Conservation (phyloP, 1,140 invertebrate species). For the Dreissena polymorpha region DNA sequence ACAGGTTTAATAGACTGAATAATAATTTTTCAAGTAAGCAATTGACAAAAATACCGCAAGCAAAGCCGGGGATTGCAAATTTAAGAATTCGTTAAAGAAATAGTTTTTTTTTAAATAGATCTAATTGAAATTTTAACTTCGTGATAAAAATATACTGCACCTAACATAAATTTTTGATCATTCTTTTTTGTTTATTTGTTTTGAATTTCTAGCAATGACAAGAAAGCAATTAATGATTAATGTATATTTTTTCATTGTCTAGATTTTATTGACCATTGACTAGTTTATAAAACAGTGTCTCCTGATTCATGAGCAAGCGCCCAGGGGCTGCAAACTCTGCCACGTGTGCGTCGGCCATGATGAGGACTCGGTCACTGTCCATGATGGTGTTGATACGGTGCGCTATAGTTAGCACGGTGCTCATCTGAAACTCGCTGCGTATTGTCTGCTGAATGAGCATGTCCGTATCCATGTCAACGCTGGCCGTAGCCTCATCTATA, state of each 20-base stretch:
- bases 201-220: too few species aligned
- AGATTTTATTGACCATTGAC: conserved; percentile 60
- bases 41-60: too few species aligned
- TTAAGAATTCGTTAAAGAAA: too few species aligned
- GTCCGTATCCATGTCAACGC: conserved; percentile 93
- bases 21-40: too few species aligned
- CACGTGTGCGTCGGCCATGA: conserved; percentile 88
- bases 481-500: conserved; percentile 85
- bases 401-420: conserved; percentile 91
- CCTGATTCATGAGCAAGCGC: conserved; percentile 82
- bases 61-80: too few species aligned
- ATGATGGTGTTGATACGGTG: conserved; percentile 86
- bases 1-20: too few species aligned
- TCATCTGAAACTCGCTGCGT: conserved; percentile 83
- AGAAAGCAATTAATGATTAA: too few species aligned
- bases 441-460: conserved; percentile 85
- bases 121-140: too few species aligned
- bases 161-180: too few species aligned
- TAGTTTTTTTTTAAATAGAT: too few species aligned
- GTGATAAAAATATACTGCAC: too few species aligned
- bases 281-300: conserved; percentile 73
- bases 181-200: too few species aligned
- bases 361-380: conserved; percentile 89
- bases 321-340: conserved; percentile 88
- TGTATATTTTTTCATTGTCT: not conserved